Conservation (phyloP, 2,797 vertebrate species). For the Petrocephalus sullivani region DNA sequence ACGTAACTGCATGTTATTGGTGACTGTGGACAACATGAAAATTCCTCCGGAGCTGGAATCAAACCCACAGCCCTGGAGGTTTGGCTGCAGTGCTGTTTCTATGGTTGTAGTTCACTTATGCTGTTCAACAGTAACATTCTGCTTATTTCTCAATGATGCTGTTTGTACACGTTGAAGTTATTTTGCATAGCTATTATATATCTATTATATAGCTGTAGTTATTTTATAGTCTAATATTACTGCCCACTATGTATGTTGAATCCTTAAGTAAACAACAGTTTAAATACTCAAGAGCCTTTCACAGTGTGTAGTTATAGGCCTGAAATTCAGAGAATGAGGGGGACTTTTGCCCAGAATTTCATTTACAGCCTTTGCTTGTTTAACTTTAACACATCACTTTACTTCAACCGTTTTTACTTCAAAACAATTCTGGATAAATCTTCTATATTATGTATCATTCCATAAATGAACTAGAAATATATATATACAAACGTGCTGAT, state of each 20-base stretch:
- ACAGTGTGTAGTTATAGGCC: background rate
- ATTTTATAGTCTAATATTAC: background rate
- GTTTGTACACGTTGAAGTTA: background rate
- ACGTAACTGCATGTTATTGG: background rate
- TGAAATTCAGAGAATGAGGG: background rate
- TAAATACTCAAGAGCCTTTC: background rate
- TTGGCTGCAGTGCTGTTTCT: background rate
- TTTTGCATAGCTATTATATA: too few relatives aligned
- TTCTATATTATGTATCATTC: background rate
- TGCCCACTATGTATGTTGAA: background rate
- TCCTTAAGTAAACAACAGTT: background rate
- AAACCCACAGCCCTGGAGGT: background rate
- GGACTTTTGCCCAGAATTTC: background rate
- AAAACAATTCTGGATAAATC: background rate
- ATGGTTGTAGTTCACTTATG: background rate
- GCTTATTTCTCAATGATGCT: background rate
- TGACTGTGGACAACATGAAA: background rate
- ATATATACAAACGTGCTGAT: background rate
- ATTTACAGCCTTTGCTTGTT: background rate
- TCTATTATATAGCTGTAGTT: too few relatives aligned
- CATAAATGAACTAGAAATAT: too few relatives aligned
- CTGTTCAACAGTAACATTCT: background rate
- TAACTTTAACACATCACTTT: background rate
- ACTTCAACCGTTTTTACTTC: too few relatives aligned
- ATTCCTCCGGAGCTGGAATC: background rate